Percentiles rank a stretch among this genome's conserved stretches.
Evolutionary conservation across 2,888 invertebrate genomes (phyloP).

Genomic region (Rhagonycha fulva): DNA sequence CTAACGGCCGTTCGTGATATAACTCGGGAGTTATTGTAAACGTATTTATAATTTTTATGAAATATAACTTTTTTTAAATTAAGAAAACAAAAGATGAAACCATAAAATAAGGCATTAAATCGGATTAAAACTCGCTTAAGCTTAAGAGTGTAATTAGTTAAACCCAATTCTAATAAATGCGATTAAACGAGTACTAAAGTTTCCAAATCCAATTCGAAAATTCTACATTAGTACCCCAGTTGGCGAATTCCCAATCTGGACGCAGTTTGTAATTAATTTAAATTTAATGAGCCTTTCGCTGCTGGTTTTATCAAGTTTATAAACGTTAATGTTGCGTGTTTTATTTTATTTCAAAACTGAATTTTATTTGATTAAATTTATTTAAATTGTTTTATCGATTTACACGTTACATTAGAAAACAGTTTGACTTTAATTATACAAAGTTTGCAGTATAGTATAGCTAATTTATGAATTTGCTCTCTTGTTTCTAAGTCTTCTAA

Average conservation of each 20-base stretch:
- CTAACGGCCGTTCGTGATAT: neutral
- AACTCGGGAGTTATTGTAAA: neutral
- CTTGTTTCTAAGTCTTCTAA: neutral
- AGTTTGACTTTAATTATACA: neutral
- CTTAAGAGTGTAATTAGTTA: constrained; percentile 30
- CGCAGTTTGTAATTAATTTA: constrained; percentile 29
- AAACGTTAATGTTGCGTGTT: constrained; percentile 26
- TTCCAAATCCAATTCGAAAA: constrained; percentile 26
- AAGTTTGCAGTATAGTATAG: neutral
- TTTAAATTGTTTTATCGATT: neutral
- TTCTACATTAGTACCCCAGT: constrained; percentile 27
- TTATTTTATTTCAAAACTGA: constrained; percentile 12
- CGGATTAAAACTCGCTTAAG: constrained; percentile 26
- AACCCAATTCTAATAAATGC: constrained; percentile 30
- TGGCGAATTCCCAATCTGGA: constrained; percentile 31
- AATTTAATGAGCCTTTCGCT: constrained; percentile 30
- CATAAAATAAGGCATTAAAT: constrained; percentile 26
- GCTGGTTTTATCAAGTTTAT: constrained; percentile 27
- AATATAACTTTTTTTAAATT: neutral
- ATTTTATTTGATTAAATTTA: neutral
- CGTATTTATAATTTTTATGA: neutral
- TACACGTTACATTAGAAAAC: neutral
- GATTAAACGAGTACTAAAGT: constrained; percentile 29
- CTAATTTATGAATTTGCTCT: neutral
- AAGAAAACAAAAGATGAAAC: constrained; percentile 3